Conservation (phyloP, 2,888 invertebrate genomes). For the Glyphotaelius pellucidus region DNA sequence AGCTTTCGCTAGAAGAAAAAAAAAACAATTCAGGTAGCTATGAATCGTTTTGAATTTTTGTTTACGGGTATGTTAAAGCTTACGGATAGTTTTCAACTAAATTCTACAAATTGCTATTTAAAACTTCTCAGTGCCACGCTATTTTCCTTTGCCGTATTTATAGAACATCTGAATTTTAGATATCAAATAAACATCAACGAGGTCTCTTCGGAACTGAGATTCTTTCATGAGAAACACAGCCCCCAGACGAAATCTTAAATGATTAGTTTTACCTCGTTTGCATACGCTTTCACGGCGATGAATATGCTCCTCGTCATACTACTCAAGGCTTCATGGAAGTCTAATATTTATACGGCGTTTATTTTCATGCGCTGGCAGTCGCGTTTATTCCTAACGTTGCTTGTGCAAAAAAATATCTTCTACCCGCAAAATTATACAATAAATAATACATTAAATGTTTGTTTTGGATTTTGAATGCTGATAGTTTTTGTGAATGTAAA, state of each 20-base stretch:
- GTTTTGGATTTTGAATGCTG: background rate
- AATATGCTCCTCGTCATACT: background rate
- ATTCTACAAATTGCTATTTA: constrained; percentile 45
- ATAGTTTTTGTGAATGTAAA: background rate
- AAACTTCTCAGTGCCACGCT: constrained; percentile 11
- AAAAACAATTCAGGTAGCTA: background rate
- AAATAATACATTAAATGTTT: background rate
- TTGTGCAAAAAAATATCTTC: background rate
- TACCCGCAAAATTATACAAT: background rate
- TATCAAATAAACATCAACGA: constrained; percentile 51
- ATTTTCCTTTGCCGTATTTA: constrained; percentile 48
- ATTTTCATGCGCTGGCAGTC: background rate
- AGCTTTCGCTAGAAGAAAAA: too few relatives aligned
- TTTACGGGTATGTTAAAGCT: background rate
- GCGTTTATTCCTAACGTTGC: background rate
- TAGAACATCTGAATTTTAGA: constrained; percentile 52
- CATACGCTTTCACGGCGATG: background rate
- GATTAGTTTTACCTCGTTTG: constrained; percentile 31
- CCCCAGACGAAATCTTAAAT: constrained; percentile 21
- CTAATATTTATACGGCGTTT: background rate
- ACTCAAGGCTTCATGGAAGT: background rate
- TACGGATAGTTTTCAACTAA: constrained; percentile 37
- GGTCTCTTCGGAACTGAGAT: constrained; percentile 21
- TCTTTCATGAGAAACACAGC: constrained; percentile 9
- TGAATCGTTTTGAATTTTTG: background rate